Conservation (phyloP, 2,888 invertebrate species). For the Gastracanthus pulcherrimus region DNA sequence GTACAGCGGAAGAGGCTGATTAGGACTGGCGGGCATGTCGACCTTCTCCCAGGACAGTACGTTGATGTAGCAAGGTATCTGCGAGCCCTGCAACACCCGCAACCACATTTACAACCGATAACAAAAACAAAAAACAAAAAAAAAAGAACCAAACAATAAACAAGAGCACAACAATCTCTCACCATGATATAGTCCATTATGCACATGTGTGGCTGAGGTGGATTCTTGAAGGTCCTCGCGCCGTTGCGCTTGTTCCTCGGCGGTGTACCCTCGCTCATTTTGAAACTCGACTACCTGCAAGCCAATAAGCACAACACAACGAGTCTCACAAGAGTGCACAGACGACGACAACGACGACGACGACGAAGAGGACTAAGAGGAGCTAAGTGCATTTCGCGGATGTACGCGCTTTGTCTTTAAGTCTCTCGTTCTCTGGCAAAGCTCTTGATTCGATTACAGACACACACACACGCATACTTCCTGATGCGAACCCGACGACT, state of each 20-base stretch:
- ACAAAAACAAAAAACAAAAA: not conserved
- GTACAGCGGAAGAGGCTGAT: constrained; percentile 84
- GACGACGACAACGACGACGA: not conserved
- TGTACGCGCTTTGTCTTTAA: not conserved
- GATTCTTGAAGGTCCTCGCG: constrained; percentile 84
- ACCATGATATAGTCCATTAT: constrained; percentile 77
- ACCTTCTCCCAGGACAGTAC: constrained; percentile 87
- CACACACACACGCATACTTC: too few species aligned
- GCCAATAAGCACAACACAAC: not conserved
- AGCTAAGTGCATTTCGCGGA: not conserved
- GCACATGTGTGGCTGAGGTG: constrained; percentile 88
- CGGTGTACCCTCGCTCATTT: constrained; percentile 71
- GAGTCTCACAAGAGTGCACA: not conserved
- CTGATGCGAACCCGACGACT: not conserved
- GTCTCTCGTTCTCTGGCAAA: not conserved
- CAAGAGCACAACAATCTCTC: not conserved
- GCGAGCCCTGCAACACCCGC: constrained; percentile 66
- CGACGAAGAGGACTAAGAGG: not conserved
- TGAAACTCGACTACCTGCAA: constrained; percentile 55
- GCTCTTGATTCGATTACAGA: constrained; percentile 16
- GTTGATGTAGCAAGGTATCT: constrained; percentile 79
- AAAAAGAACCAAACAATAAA: constrained; percentile 1
- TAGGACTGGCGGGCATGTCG: constrained; percentile 83
- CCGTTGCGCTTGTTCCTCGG: constrained; percentile 71
- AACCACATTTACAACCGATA: not conserved